Percentiles rank a stretch among this genome's conserved stretches.
phyloP scores from a whole-genome alignment of 2,888 invertebrate species.

The Noctuana brunneofusca region DNA sequence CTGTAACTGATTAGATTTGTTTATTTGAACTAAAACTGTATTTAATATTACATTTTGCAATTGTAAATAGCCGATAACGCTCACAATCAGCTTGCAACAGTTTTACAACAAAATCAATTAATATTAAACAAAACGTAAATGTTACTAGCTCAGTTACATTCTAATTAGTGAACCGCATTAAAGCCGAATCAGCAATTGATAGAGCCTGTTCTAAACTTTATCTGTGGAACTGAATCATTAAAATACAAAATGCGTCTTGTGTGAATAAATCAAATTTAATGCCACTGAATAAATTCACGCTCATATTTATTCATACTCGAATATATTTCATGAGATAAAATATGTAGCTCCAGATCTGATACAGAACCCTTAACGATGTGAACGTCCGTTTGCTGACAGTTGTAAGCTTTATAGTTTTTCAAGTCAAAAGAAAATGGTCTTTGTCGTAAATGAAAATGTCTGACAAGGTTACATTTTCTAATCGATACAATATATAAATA shows the following conservation, averaged over 20 bases:
- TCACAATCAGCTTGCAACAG: not conserved
- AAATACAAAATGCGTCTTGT: not conserved
- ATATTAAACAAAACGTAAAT: not conserved
- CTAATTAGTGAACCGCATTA: not conserved
- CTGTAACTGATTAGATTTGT: not conserved
- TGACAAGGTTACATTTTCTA: no score
- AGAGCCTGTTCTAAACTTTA: not conserved
- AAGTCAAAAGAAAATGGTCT: no score
- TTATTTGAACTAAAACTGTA: not conserved
- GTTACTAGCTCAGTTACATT: not conserved
- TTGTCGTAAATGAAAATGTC: no score
- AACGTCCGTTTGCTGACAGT: not conserved
- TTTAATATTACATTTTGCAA: not conserved
- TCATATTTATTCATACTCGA: slow-evolving; percentile 1
- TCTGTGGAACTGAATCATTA: not conserved
- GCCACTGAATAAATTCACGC: not conserved
- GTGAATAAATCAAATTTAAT: slow-evolving; percentile 9
- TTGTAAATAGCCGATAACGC: not conserved
- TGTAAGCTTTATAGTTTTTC: no score
- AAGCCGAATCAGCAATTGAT: not conserved
- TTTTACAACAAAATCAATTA: not conserved
- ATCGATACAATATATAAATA: no score
- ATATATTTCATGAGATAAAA: not conserved
- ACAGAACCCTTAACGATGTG: not conserved
- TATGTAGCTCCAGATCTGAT: not conserved